Conservation (phyloP, 2,888 invertebrate genomes). For the Chloroclysta siterata region DNA sequence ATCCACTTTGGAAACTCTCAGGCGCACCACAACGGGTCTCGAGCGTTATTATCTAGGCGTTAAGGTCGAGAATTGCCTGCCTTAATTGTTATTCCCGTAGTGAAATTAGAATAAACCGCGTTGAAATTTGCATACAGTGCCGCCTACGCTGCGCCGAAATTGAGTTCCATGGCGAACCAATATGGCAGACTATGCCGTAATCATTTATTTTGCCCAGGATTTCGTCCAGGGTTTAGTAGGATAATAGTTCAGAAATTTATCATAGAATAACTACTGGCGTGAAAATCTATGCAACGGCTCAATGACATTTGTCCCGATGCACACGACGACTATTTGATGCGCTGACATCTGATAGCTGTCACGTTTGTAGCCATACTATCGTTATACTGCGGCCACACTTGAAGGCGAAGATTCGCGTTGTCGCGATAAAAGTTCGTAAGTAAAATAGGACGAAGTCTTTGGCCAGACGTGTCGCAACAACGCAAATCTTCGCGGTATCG, state of each 20-base stretch:
- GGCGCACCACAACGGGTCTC: slow-evolving; percentile 8
- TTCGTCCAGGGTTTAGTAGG: background rate
- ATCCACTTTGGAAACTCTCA: slow-evolving; percentile 34
- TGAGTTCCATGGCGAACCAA: slow-evolving; percentile 62
- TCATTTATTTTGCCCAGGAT: slow-evolving; percentile 27
- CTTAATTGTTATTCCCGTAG: slow-evolving; percentile 33
- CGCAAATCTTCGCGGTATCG: too few relatives aligned
- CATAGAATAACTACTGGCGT: background rate
- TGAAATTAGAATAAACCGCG: slow-evolving; percentile 56
- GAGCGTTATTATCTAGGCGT: slow-evolving; percentile 25
- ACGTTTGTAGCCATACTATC: too few relatives aligned
- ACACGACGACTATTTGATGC: too few relatives aligned
- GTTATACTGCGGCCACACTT: too few relatives aligned
- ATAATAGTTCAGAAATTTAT: background rate
- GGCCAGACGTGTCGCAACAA: too few relatives aligned
- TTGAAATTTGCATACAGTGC: slow-evolving; percentile 60
- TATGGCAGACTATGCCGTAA: slow-evolving; percentile 48
- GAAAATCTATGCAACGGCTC: background rate
- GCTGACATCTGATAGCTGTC: too few relatives aligned
- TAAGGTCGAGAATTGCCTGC: slow-evolving; percentile 31
- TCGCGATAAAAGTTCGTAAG: too few relatives aligned
- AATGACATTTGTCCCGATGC: background rate
- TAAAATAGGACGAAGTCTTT: too few relatives aligned
- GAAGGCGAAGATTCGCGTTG: too few relatives aligned
- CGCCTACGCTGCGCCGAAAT: slow-evolving; percentile 54